Percentiles rank a stretch among this genome's conserved stretches.
Conservation (phyloP, 2,113 vertebrate genomes). For the Datnioides undecimradiatus region DNA sequence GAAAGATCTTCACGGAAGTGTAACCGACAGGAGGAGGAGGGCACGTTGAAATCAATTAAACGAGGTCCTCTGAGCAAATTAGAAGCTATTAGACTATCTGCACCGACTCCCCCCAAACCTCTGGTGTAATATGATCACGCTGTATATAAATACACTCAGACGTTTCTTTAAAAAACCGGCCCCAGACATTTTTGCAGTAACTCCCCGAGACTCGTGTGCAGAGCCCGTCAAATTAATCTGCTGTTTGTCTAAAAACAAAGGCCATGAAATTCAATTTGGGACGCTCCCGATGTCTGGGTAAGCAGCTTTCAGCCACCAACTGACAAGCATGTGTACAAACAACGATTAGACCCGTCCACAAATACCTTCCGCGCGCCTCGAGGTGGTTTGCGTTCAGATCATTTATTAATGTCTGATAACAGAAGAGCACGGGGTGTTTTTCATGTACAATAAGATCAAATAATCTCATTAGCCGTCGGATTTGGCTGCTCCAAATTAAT, state of each 20-base stretch:
- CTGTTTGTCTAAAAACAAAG: conserved; percentile 69
- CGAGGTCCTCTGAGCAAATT: neutral
- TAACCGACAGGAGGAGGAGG: neutral
- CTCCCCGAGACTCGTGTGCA: neutral
- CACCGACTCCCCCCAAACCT: neutral
- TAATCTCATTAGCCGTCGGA: conserved; percentile 59
- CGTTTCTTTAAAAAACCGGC: neutral
- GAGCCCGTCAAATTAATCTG: conserved; percentile 54
- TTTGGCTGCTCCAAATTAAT: conserved; percentile 48
- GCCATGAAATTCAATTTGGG: conserved; percentile 61
- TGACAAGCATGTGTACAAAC: conserved; percentile 67
- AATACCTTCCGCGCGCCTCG: conserved; percentile 35
- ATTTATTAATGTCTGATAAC: conserved; percentile 47
- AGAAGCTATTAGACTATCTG: neutral
- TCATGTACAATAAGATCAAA: conserved; percentile 44
- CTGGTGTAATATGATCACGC: neutral
- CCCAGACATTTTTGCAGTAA: neutral
- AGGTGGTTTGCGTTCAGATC: conserved; percentile 27
- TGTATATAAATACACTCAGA: neutral
- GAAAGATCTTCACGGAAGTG: neutral
- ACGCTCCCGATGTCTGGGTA: conserved; percentile 53
- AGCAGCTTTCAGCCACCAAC: conserved; percentile 60
- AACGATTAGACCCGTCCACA: conserved; percentile 63
- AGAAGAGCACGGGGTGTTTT: conserved; percentile 30
- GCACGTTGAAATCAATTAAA: neutral